Evolutionary conservation across 2,888 invertebrate species (phyloP).

Genomic region (Alloscopus bannaensis): DNA sequence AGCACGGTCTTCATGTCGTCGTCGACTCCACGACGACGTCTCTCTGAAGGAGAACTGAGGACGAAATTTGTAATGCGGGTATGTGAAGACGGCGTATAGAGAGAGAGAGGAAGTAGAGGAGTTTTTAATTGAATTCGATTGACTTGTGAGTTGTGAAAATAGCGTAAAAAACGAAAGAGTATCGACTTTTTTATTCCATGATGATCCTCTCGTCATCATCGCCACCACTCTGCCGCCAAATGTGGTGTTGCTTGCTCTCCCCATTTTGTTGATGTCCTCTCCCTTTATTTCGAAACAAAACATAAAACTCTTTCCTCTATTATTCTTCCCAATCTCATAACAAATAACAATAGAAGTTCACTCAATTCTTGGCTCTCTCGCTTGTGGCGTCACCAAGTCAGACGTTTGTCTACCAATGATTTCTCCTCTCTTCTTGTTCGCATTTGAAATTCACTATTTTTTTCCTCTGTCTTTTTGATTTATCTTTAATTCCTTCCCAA

Average conservation of each 20-base stretch:
- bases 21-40: neutral
- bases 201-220: conserved; percentile 34
- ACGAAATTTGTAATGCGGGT: conserved; percentile 8
- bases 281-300: too few species aligned
- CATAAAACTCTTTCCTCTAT: conserved; percentile 14
- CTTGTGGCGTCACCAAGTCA: conserved; percentile 49
- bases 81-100: conserved; percentile 27
- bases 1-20: conserved; percentile 14
- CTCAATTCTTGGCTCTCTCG: neutral
- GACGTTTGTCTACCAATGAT: conserved; percentile 25
- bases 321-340: conserved; percentile 1
- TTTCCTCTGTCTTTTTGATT: neutral
- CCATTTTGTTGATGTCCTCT: conserved; percentile 34
- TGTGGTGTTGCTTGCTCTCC: too few species aligned
- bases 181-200: conserved; percentile 42
- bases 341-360: conserved; percentile 31
- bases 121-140: conserved; percentile 63
- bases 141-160: conserved; percentile 20
- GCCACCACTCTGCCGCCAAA: conserved; percentile 28
- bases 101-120: conserved; percentile 52
- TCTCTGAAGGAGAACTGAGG: neutral
- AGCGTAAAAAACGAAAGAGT: neutral
- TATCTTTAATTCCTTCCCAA: conserved; percentile 26
- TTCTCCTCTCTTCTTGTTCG: too few species aligned
- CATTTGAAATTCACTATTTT: conserved; percentile 12